phyloP scores from a whole-genome alignment of 2,888 invertebrate species.

The Pristionchus arcanus region DNA sequence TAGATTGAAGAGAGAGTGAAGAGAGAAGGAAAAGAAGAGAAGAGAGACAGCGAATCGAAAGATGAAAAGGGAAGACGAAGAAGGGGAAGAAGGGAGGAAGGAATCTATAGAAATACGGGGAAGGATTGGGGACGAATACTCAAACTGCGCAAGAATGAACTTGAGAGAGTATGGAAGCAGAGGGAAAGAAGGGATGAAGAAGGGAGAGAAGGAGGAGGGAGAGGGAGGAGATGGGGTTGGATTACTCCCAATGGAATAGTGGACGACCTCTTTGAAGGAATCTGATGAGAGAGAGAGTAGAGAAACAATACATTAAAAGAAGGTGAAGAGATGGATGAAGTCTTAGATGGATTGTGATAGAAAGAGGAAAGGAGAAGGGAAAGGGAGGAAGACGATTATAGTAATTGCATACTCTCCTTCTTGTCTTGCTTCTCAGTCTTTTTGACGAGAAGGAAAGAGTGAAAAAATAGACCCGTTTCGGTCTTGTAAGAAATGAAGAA shows the following conservation, averaged over 20 bases:
- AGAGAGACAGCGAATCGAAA: conserved; percentile 4
- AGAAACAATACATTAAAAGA: conserved; percentile 24
- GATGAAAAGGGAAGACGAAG: conserved; percentile 17
- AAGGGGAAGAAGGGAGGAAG: not conserved
- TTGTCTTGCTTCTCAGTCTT: conserved; percentile 9
- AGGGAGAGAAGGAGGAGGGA: conserved; percentile 2
- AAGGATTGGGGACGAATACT: conserved; percentile 10
- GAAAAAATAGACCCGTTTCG: not conserved
- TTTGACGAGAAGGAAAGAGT: conserved; percentile 22
- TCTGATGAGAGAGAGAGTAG: not conserved
- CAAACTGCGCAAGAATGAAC: conserved; percentile 21
- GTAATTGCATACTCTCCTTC: conserved; percentile 25
- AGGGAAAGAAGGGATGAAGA: not conserved
- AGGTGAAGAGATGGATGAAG: not conserved
- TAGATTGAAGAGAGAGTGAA: conserved; percentile 20
- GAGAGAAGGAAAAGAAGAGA: conserved; percentile 4
- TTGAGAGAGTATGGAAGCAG: not conserved
- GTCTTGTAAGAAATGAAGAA: not conserved
- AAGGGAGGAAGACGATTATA: not conserved
- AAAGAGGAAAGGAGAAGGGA: conserved; percentile 9
- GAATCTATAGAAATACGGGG: conserved; percentile 38
- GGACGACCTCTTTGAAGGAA: conserved; percentile 17
- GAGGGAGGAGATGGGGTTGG: not conserved
- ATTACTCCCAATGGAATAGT: conserved; percentile 19
- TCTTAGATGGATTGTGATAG: conserved; percentile 37